These are phyloP conservation scores for Acanthococcus lagerstroemiae DNA, from an alignment of 2,888 invertebrate genomes.

Conservation along the genomic window DNA sequence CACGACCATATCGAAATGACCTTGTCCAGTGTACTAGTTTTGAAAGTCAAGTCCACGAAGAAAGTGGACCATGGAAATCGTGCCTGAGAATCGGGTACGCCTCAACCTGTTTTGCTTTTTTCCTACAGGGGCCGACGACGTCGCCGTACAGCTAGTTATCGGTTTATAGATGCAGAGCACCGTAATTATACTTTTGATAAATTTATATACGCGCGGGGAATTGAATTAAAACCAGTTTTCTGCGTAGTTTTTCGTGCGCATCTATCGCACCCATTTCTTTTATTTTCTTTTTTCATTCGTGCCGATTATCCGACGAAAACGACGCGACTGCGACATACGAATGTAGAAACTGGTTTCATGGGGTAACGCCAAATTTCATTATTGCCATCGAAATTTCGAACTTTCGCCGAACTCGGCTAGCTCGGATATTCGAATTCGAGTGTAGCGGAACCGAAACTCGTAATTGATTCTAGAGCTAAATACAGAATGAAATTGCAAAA, in stretches of 20 bases:
- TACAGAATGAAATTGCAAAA: no score
- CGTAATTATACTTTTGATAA: slow-evolving; percentile 27
- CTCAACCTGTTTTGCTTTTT: slow-evolving; percentile 18
- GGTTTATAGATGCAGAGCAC: slow-evolving; percentile 8
- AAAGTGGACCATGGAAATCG: slow-evolving; percentile 28
- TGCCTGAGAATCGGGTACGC: background rate
- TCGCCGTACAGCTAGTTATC: no score
- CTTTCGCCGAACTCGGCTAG: no score
- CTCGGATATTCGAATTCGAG: no score
- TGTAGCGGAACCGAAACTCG: no score
- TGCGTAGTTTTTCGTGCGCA: slow-evolving; percentile 7
- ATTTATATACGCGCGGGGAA: background rate
- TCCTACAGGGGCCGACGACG: background rate
- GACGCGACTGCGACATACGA: no score
- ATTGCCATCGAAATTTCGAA: no score
- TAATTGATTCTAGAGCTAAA: no score
- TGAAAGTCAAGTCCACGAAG: slow-evolving; percentile 26
- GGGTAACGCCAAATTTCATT: no score
- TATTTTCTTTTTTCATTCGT: no score
- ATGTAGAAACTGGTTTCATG: no score
- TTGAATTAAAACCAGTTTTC: slow-evolving; percentile 26
- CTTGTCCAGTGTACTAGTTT: slow-evolving; percentile 25
- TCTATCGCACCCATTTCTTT: slow-evolving; percentile 22
- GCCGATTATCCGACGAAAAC: no score
- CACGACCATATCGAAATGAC: slow-evolving; percentile 9